These are phyloP conservation scores for Nycticorax nycticorax DNA, from an alignment of 2,113 vertebrate species.

Conservation along the genomic window DNA sequence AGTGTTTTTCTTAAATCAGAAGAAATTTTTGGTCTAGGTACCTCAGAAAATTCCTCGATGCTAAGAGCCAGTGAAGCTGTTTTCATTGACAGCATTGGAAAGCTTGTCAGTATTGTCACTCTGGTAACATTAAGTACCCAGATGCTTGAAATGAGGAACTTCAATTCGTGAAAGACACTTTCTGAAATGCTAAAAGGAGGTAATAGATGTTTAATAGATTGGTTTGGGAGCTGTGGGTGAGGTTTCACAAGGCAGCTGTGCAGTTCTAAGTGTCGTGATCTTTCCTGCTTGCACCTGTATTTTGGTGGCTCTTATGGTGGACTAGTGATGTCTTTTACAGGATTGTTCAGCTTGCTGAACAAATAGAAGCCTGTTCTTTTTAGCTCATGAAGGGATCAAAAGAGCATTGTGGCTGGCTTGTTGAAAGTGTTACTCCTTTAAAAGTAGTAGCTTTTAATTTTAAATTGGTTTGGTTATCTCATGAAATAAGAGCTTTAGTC, in stretches of 20 bases:
- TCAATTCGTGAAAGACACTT: not conserved
- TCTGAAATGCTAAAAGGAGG: not conserved
- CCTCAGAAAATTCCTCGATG: not conserved
- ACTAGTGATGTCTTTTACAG: not conserved
- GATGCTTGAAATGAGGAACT: not conserved
- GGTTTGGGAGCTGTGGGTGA: not conserved
- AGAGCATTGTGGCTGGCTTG: not conserved
- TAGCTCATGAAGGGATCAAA: not conserved
- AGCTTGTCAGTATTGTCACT: not conserved
- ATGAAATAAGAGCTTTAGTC: not conserved
- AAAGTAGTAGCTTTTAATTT: not conserved
- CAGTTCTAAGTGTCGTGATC: not conserved
- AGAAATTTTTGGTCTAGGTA: not conserved
- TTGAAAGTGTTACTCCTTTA: not conserved
- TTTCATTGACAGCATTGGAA: not conserved
- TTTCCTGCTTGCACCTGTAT: not conserved
- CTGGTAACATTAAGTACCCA: not conserved
- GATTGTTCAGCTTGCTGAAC: not conserved
- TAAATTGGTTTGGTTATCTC: not conserved
- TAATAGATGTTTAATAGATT: not conserved
- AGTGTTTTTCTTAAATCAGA: not conserved
- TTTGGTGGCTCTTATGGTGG: not conserved
- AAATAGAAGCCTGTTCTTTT: not conserved
- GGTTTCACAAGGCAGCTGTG: not conserved
- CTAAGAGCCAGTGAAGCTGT: accelerated